Evolutionary conservation across 2,113 vertebrate genomes (phyloP), one percentile per base, ranked within the genome.

Genomic region (Malurus alboscapulatus): DNA sequence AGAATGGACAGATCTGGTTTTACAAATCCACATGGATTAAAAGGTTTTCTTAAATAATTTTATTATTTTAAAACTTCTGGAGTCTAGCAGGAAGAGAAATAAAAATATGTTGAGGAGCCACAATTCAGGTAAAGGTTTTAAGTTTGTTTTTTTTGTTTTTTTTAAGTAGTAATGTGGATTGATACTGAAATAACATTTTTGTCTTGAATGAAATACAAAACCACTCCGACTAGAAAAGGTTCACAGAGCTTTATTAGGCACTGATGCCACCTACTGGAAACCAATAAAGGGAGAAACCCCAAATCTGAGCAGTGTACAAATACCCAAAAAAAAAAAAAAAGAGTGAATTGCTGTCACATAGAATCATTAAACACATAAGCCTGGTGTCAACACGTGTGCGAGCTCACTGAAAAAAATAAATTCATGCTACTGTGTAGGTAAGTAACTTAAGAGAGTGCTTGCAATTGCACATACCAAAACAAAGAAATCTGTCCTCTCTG

Each of bases 241-340:
- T 80, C 15, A 32, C 9, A 62, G n/a, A 84, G 25, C 22, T 80
- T 74, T 88, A 48, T 58, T 88, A 73, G 61, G 38, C 34, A 69
- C 7, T 63, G n/a, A 62, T 93, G 91, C 63, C 93, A 94, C 80
- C 86, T 94, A 77, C 83, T 88, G 88, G 83, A 88, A 81, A 47
- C 38, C 34, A 66, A 3, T 14, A 34, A 69, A 73, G 44, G 29
- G 21, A 77, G 13, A 80, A 90, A 80, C 47, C 17, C 30, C 2
- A 84, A 25, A 51, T 50, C 9, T 71, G 26, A 57, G 21, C 7
- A 26, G 27, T 32, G 7, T 14, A 45, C 21, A 75, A 81, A 57
- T 45, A 57, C 1, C 17, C 27, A n/a, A n/a, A n/a, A n/a, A 34
- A 53, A 83, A 82, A 53, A 15, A 48, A 94, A 90, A 67, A 4